Conservation (phyloP, 2,113 vertebrate genomes). For the Odocoileus hemionus region DNA sequence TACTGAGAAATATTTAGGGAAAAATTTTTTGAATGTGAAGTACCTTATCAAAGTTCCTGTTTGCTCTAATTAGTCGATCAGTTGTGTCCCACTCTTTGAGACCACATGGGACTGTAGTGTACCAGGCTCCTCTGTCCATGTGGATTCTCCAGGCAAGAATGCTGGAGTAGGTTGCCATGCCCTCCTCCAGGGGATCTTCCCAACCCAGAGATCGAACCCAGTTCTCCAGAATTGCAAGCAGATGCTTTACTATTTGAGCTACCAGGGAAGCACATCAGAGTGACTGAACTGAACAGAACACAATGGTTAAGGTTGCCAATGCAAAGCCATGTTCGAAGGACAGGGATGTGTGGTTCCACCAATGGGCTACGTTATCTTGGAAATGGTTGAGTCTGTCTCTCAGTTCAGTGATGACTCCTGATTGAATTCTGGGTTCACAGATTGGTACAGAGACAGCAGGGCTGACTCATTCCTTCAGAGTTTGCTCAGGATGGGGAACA, state of each 20-base stretch:
- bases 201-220: neutral
- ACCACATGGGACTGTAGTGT: accelerated
- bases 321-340: neutral
- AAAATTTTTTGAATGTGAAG: neutral
- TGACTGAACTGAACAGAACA: neutral
- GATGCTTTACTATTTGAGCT: neutral
- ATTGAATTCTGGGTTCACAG: neutral
- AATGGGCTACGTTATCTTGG: neutral
- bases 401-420: neutral
- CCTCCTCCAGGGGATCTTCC: neutral
- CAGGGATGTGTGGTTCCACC: neutral
- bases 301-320: neutral
- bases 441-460: neutral
- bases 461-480: neutral
- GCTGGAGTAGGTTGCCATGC: neutral
- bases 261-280: neutral
- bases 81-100: neutral
- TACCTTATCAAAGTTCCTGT: accelerated
- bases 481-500: neutral
- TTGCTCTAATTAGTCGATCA: neutral
- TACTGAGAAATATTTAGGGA: neutral
- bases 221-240: neutral
- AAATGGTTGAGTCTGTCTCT: neutral
- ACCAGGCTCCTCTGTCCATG: neutral
- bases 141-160: neutral